A percentile compares a stretch with the other conserved stretches of the same genome.
Conservation (phyloP, 2,888 invertebrate genomes). For the Magallana nippona region DNA sequence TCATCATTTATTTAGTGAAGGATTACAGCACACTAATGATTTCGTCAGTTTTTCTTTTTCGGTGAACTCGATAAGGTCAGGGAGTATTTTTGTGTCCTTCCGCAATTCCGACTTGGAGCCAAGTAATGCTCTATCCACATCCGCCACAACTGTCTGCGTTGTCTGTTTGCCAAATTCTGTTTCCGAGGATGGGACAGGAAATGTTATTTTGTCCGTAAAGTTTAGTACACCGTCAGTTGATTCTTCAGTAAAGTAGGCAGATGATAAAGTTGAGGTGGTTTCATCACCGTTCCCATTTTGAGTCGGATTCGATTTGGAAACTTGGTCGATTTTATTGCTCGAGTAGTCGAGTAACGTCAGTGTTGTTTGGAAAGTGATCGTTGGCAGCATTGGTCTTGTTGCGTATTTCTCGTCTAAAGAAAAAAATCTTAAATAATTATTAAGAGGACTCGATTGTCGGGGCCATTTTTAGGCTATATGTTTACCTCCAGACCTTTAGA, state of each 20-base stretch:
- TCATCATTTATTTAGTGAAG: not conserved
- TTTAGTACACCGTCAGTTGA: too few relatives aligned
- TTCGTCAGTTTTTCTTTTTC: constrained; percentile 17
- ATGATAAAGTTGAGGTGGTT: not conserved
- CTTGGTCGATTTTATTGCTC: not conserved
- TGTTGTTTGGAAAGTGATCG: not conserved
- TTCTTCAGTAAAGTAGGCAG: not conserved
- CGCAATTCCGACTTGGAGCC: too few relatives aligned
- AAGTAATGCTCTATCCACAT: too few relatives aligned
- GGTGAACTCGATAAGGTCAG: not conserved
- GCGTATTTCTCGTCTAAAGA: too few relatives aligned
- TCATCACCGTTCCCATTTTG: not conserved
- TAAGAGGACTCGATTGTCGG: too few relatives aligned
- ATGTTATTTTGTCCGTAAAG: too few relatives aligned
- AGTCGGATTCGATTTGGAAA: not conserved
- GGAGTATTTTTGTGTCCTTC: not conserved
- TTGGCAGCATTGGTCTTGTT: not conserved
- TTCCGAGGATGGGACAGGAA: too few relatives aligned
- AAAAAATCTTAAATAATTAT: too few relatives aligned
- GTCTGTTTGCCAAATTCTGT: too few relatives aligned
- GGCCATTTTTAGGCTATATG: too few relatives aligned
- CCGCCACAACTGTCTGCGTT: too few relatives aligned
- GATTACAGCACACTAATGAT: constrained; percentile 2
- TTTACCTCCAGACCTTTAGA: too few relatives aligned
- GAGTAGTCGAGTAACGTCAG: not conserved